phyloP scores from a whole-genome alignment of 2,888 invertebrate genomes.

The Hydropsyche betteni region DNA sequence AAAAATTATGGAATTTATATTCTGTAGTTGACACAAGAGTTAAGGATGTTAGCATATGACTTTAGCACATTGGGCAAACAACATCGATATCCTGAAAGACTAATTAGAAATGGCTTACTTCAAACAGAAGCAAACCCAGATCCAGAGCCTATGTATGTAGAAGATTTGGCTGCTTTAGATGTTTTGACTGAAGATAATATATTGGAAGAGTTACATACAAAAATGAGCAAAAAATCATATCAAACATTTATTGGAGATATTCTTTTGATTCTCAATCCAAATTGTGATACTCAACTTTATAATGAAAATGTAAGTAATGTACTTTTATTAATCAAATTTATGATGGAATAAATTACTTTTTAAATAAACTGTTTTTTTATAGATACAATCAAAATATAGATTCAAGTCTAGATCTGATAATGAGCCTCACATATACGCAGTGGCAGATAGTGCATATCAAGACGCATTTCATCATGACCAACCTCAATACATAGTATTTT shows the following conservation, averaged over 20 bases:
- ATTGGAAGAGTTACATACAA: constrained; percentile 73
- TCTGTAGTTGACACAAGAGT: constrained; percentile 74
- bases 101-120: constrained; percentile 63
- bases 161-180: constrained; percentile 84
- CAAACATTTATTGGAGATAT: constrained; percentile 86
- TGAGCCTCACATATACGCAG: constrained; percentile 88
- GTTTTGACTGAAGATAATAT: constrained; percentile 77
- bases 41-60: constrained; percentile 69
- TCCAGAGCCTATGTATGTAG: constrained; percentile 79
- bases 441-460: constrained; percentile 90
- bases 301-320: constrained; percentile 69
- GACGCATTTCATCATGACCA: constrained; percentile 89
- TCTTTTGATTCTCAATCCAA: constrained; percentile 81
- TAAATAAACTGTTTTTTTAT: constrained; percentile 46
- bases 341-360: constrained; percentile 27
- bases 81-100: constrained; percentile 61
- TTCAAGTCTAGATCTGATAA: constrained; percentile 89
- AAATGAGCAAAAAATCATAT: constrained; percentile 72
- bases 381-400: constrained; percentile 83
- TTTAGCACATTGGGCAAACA: constrained; percentile 58
- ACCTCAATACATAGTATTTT: constrained; percentile 85
- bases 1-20: background rate
- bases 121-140: constrained; percentile 65
- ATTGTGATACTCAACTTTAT: constrained; percentile 77
- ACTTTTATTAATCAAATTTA: background rate